Base-by-base conservation (phyloP, 2,797 vertebrate species). In the Peromyscus eremicus region DNA sequence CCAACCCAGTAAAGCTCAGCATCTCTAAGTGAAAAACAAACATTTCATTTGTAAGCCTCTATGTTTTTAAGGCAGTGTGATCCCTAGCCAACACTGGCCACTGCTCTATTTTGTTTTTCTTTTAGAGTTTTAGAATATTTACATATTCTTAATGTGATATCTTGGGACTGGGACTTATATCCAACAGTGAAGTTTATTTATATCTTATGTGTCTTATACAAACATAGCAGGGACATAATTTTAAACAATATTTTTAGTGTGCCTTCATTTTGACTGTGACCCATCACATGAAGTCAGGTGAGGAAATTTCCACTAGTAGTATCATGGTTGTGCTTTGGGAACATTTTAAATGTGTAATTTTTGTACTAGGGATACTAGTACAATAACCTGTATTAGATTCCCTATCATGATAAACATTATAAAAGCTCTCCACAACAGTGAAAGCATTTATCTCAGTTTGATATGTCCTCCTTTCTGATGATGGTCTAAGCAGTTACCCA, bases 51-150 rank as follows among this genome's bases (percentile, higher is more conserved):
- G 0, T 43, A 83, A 86, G 49, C 21, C n/a, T 89, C 14, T 70
- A 19, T 29, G 8, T 81, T 49, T 75, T 25, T 52, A 68, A 77
- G 57, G 6, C 40, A 46, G 14, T 40, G 0, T 79, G 3, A 17
- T 91, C 90, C 49, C 37, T 43, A 37, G 12, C 25, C 70, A 92
- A 95, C 37, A 46, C 40, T 84, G 29, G 68, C 16, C 60, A 21
- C 46, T 49, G 5, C 55, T 86, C 32, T 90, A 9, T 16, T 14
- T 68, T 23, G 6, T 40, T 60, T 43, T 52, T 57, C 70, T 43
- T 43, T 87, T 34, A 79, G 29, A 87, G 68, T 79, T 86, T 86
- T 87, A n/a, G 62, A 79, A 46, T 88, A 81, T 27, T 71, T 80
- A 29, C 34, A 29, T 17, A 62, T 71, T n/a, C 64, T 55, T 66